Percentiles rank a stretch among this genome's conserved stretches.
Conservation (phyloP, 2,113 vertebrate genomes). For the Marmota flaviventris region DNA sequence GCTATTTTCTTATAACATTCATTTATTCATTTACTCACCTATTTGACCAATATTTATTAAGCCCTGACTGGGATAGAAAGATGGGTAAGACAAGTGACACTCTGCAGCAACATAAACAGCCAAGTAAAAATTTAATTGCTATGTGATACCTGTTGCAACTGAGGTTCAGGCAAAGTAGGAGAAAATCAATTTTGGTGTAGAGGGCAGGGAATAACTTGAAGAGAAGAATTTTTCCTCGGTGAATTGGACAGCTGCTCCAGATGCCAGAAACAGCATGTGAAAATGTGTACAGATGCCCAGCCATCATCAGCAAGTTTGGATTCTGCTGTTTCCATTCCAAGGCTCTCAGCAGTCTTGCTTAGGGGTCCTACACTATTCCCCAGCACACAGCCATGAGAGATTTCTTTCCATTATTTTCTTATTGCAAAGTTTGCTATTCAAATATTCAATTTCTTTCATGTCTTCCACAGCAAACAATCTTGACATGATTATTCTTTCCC, state of each 20-base stretch:
- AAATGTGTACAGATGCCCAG: accelerated
- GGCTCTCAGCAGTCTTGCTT: neutral
- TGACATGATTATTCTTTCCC: neutral
- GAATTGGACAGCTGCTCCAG: neutral
- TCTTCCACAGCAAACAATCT: constrained; percentile 14
- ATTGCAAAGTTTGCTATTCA: neutral
- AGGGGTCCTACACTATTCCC: neutral
- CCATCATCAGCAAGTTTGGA: no score
- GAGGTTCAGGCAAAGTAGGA: neutral
- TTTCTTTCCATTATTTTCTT: neutral
- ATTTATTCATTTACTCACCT: neutral
- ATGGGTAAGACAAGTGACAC: neutral
- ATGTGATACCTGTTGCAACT: neutral
- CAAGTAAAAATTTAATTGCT: neutral
- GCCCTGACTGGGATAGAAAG: neutral
- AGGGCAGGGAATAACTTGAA: neutral
- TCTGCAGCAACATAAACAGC: neutral
- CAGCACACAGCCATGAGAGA: neutral
- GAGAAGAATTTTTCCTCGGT: neutral
- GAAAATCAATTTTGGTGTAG: neutral
- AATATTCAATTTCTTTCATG: neutral
- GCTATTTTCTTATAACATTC: neutral
- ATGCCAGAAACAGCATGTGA: neutral
- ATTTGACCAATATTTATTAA: neutral
- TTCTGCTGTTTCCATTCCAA: neutral